Evolutionary conservation across 2,888 invertebrate genomes (phyloP).

Genomic region (Ephialtes manifestator): DNA sequence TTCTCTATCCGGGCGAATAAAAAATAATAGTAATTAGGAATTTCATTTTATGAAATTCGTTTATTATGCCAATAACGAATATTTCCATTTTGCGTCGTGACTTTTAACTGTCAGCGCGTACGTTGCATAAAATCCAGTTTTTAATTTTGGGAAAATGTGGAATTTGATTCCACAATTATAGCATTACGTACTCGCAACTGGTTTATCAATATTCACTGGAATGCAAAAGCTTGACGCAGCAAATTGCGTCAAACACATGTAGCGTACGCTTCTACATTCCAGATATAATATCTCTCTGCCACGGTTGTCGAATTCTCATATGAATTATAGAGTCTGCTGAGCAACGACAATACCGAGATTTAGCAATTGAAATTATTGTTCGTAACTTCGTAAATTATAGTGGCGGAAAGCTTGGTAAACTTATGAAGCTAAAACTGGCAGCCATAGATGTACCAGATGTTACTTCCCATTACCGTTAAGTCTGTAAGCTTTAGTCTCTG

Average conservation of each 20-base stretch:
- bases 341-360: not conserved
- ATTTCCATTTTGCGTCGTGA: not conserved
- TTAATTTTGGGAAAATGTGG: not conserved
- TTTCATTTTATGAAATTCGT: not conserved
- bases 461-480: too few relatives aligned
- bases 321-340: not conserved
- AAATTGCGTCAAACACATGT: not conserved
- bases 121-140: not conserved
- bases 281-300: not conserved
- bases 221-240: not conserved
- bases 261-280: not conserved
- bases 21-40: not conserved
- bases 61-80: not conserved
- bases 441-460: not conserved
- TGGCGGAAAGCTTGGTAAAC: not conserved
- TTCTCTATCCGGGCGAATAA: too few relatives aligned
- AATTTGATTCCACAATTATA: not conserved
- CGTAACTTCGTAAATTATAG: not conserved
- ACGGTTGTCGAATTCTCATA: not conserved
- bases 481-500: too few relatives aligned
- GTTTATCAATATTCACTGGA: not conserved
- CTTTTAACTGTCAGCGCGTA: not conserved
- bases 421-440: not conserved
- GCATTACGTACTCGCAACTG: not conserved
- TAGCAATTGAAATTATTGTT: not conserved